Percentiles rank a stretch among this genome's conserved stretches.
phyloP scores from a whole-genome alignment of 1,140 invertebrate genomes.

The Drosophila arizonae region DNA sequence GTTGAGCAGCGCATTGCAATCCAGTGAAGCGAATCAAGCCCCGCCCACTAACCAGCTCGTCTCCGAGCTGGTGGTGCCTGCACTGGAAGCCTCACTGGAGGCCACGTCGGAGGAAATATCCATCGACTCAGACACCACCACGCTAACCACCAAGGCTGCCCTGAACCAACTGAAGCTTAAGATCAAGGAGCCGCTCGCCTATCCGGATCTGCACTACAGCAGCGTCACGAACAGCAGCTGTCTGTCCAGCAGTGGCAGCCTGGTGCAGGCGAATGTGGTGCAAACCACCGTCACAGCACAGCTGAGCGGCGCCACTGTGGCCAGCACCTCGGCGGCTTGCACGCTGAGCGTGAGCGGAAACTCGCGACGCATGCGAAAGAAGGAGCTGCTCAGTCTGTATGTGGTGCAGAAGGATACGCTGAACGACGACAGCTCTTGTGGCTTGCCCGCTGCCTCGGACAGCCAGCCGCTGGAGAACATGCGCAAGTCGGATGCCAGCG shows the following conservation, averaged over 20 bases:
- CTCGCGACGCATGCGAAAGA: constrained; percentile 93
- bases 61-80: constrained; percentile 51
- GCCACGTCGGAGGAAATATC: constrained; percentile 83
- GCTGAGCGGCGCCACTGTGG: constrained; percentile 17
- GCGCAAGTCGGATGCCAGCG: constrained; percentile 63
- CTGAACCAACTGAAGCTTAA: constrained; percentile 94
- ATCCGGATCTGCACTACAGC: constrained; percentile 68
- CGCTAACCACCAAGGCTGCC: constrained; percentile 86
- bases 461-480: constrained; percentile 58
- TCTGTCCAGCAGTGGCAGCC: constrained; percentile 46
- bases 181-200: constrained; percentile 92
- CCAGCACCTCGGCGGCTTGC: constrained; percentile 40
- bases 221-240: constrained; percentile 52
- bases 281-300: constrained; percentile 60
- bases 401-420: constrained; percentile 92
- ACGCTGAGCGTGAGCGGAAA: constrained; percentile 73
- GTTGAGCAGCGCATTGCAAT: constrained; percentile 45
- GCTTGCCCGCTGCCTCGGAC: constrained; percentile 80
- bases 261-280: constrained; percentile 55
- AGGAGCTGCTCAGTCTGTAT: constrained; percentile 92
- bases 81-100: constrained; percentile 67
- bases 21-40: constrained; percentile 64
- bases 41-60: constrained; percentile 30
- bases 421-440: constrained; percentile 87
- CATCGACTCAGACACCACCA: constrained; percentile 83